These are phyloP conservation scores for Calidris pugnax DNA, from an alignment of 2,113 vertebrate species.

Conservation along the genomic window DNA sequence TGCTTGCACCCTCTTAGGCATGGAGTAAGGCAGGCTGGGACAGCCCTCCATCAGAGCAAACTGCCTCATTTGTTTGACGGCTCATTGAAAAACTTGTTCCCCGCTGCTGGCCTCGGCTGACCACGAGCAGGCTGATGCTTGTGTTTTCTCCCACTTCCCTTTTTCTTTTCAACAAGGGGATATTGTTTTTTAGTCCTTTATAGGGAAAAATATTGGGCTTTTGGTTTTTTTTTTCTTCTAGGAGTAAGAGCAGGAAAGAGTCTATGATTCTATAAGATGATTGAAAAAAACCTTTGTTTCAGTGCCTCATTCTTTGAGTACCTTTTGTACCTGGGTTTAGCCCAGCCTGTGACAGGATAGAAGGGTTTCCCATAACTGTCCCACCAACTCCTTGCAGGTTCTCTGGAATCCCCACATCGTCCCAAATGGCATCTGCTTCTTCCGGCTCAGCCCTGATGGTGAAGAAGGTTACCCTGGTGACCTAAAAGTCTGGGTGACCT, in stretches of 20 bases:
- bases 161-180: not conserved
- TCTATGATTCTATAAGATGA: too few species aligned
- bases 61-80: not conserved
- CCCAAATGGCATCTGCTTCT: conserved; percentile 82
- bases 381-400: conserved; percentile 72
- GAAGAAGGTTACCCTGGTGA: conserved; percentile 95
- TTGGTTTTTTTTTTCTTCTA: not conserved
- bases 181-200: not conserved
- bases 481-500: conserved; percentile 85
- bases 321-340: not conserved
- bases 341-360: not conserved
- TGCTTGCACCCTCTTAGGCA: fast-evolving
- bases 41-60: not conserved
- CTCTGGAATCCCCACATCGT: conserved; percentile 84
- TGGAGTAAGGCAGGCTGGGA: not conserved
- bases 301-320: not conserved
- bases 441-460: conserved; percentile 83
- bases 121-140: not conserved
- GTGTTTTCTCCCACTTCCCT: not conserved
- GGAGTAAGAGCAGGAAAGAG: not conserved
- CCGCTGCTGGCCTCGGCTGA: not conserved
- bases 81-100: not conserved
- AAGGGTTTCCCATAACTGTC: not conserved
- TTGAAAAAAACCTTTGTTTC: not conserved
- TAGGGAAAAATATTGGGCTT: not conserved